A percentile compares a stretch with the other conserved stretches of the same genome.
Conservation (phyloP, 1,140 invertebrate species). For the Bombus terrestris region DNA sequence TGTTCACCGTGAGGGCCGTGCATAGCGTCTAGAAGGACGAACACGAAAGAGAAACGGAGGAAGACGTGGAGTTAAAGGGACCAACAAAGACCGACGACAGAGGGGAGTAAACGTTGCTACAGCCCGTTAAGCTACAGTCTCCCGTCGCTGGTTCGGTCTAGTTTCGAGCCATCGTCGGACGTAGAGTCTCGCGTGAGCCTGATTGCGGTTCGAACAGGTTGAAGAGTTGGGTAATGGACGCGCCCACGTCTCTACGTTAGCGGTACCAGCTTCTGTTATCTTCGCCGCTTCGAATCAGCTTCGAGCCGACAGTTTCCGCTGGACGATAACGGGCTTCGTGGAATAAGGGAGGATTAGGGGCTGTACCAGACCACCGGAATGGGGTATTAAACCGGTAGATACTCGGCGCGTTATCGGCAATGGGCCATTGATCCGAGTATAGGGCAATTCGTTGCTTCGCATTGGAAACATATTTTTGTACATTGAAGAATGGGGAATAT, state of each 20-base stretch:
- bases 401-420: background rate
- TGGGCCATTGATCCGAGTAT: background rate
- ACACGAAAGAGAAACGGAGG: background rate
- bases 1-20: slow-evolving; percentile 54
- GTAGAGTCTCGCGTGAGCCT: slow-evolving; percentile 43
- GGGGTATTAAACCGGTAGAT: background rate
- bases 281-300: slow-evolving; percentile 29
- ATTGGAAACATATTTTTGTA: too few species aligned
- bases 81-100: background rate
- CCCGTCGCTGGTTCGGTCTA: slow-evolving; percentile 25
- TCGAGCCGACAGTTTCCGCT: background rate
- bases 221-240: slow-evolving; percentile 58
- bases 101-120: background rate
- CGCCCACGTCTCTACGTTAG: slow-evolving; percentile 54
- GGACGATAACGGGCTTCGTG: slow-evolving; percentile 12
- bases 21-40: slow-evolving; percentile 45
- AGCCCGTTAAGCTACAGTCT: slow-evolving; percentile 26
- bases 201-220: slow-evolving; percentile 59
- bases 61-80: background rate
- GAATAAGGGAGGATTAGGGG: slow-evolving; percentile 20
- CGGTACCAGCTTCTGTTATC: slow-evolving; percentile 63
- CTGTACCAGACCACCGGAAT: background rate
- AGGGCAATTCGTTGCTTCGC: too few species aligned
- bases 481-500: too few species aligned
- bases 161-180: slow-evolving; percentile 44